A percentile compares a stretch with the other conserved stretches of the same genome.
phyloP scores from a whole-genome alignment of 2,113 vertebrate species.

The Brachionichthys hirsutus region DNA sequence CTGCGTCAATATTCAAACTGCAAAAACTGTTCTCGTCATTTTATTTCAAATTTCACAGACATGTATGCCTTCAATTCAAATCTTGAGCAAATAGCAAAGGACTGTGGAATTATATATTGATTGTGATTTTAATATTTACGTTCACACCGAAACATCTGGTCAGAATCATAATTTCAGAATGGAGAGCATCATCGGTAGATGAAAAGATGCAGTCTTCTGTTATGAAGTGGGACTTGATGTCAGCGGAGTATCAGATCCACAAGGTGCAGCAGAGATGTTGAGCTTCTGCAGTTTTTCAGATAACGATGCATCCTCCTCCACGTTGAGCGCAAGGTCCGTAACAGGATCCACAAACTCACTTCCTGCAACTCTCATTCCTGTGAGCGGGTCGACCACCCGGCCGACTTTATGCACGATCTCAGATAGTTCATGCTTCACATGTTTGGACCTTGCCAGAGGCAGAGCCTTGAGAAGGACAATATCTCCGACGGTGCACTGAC shows the following conservation, averaged over 20 bases:
- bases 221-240: constrained; percentile 29
- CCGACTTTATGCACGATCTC: constrained; percentile 96
- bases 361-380: constrained; percentile 87
- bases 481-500: constrained; percentile 90
- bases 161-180: constrained; percentile 9
- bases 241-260: constrained; percentile 10
- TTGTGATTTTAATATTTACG: constrained; percentile 9
- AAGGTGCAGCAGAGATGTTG: constrained; percentile 66
- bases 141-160: constrained; percentile 27
- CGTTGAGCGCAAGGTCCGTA: constrained; percentile 61
- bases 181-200: background rate
- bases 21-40: background rate
- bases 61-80: background rate
- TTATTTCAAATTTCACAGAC: background rate
- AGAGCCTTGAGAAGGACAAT: constrained; percentile 92
- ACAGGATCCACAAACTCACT: constrained; percentile 82
- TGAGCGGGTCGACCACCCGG: constrained; percentile 89
- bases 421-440: constrained; percentile 92
- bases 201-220: constrained; percentile 4
- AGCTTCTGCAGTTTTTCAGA: constrained; percentile 82
- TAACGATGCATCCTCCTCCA: constrained; percentile 58
- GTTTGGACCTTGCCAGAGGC: constrained; percentile 83
- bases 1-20: too few species aligned
- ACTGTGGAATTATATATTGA: background rate
- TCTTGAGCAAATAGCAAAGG: background rate